Percentiles rank a stretch among this genome's conserved stretches.
Conservation (phyloP, 30 jellyfish, hydroid and myxozoan genomes). For the Cassiopea andromeda region DNA sequence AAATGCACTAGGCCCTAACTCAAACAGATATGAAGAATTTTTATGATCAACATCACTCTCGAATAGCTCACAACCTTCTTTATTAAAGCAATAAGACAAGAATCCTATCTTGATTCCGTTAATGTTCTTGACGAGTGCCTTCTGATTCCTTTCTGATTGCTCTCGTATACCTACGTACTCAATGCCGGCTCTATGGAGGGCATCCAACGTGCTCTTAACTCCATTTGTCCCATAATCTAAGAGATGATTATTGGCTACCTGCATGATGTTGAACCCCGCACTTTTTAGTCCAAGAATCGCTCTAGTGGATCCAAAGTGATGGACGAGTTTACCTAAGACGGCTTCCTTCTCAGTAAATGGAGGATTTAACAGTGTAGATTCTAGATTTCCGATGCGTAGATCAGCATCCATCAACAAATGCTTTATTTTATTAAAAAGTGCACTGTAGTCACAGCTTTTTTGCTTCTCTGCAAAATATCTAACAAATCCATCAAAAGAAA, state of each 20-base stretch:
- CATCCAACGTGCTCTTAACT: slow-evolving; percentile 38
- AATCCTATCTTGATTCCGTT: slow-evolving; percentile 86
- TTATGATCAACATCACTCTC: neutral
- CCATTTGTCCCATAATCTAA: slow-evolving; percentile 75
- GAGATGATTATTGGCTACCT: slow-evolving; percentile 80
- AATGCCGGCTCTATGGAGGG: slow-evolving; percentile 52
- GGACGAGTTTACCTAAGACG: neutral
- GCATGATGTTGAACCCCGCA: slow-evolving; percentile 73
- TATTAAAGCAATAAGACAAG: slow-evolving; percentile 78
- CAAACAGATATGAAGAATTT: neutral
- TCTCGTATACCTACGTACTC: slow-evolving; percentile 63
- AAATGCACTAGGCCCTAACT: slow-evolving; percentile 45
- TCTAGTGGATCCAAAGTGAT: slow-evolving; percentile 55
- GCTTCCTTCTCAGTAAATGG: neutral
- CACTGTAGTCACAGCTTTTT: slow-evolving; percentile 54
- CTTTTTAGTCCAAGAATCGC: slow-evolving; percentile 72
- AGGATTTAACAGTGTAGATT: slow-evolving; percentile 26
- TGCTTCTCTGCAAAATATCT: slow-evolving; percentile 55
- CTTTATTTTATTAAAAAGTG: slow-evolving; percentile 27
- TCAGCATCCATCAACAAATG: slow-evolving; percentile 62
- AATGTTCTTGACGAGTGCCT: slow-evolving; percentile 68
- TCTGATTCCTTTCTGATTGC: slow-evolving; percentile 35
- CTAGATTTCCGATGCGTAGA: slow-evolving; percentile 67
- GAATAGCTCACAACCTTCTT: slow-evolving; percentile 55
- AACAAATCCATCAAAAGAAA: slow-evolving; percentile 69